These are phyloP conservation scores for Cottus gobio DNA, from an alignment of 2,113 vertebrate species.

Conservation along the genomic window DNA sequence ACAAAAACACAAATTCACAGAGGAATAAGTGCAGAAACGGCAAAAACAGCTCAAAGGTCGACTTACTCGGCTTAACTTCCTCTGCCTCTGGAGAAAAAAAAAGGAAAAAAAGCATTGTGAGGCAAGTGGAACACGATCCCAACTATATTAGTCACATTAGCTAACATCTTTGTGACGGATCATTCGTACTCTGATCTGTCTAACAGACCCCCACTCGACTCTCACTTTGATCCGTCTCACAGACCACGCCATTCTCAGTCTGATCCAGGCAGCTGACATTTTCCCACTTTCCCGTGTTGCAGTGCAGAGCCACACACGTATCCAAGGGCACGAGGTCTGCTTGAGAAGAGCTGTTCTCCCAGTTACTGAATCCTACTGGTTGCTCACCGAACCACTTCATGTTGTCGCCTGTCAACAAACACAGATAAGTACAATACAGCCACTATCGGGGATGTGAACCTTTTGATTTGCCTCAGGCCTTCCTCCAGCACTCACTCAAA, in stretches of 20 bases:
- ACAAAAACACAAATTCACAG: slow-evolving; percentile 25
- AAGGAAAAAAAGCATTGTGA: slow-evolving; percentile 36
- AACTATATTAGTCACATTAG: background rate
- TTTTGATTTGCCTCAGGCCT: background rate
- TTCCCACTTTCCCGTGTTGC: slow-evolving; percentile 85
- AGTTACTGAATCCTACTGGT: slow-evolving; percentile 84
- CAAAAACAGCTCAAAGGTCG: slow-evolving; percentile 14
- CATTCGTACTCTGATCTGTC: slow-evolving; percentile 80
- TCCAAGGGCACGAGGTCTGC: slow-evolving; percentile 73
- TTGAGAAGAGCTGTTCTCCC: slow-evolving; percentile 70
- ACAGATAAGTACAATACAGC: slow-evolving; percentile 24
- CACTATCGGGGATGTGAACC: background rate
- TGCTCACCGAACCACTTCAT: slow-evolving; percentile 86
- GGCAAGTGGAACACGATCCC: slow-evolving; percentile 6
- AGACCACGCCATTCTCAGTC: slow-evolving; percentile 84
- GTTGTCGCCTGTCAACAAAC: slow-evolving; percentile 78
- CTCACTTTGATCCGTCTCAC: too few species aligned
- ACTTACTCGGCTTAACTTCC: slow-evolving; percentile 72
- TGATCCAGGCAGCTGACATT: slow-evolving; percentile 83
- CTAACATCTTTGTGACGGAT: background rate
- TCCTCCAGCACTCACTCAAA: background rate
- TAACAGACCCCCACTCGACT: too few species aligned
- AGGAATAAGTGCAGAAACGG: slow-evolving; percentile 35
- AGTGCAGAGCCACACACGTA: slow-evolving; percentile 85
- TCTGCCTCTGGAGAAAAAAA: slow-evolving; percentile 51